phyloP scores from a whole-genome alignment of 2,797 vertebrate genomes.

The Spinibarbus caldwelli region DNA sequence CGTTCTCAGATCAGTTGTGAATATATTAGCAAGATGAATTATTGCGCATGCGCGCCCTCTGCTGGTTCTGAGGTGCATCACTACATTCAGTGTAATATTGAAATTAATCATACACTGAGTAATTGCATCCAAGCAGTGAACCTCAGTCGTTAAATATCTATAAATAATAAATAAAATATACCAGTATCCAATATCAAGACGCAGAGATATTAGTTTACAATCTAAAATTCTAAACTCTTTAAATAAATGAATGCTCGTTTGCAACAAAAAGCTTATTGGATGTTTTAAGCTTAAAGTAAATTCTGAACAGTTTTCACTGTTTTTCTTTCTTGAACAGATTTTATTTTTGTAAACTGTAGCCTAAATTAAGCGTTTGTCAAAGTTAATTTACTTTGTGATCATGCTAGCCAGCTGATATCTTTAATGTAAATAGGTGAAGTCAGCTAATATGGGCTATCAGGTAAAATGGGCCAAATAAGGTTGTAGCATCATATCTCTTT shows the following conservation, averaged over 20 bases:
- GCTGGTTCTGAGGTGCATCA: background rate
- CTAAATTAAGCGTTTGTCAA: background rate
- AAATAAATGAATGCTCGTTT: background rate
- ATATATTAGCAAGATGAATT: background rate
- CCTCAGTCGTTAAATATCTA: background rate
- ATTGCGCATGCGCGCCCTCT: constrained; percentile 13
- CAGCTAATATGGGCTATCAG: no score
- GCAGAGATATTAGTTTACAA: background rate
- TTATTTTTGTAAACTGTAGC: background rate
- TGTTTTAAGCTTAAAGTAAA: no score
- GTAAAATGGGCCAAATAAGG: no score
- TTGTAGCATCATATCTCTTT: no score
- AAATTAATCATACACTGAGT: background rate
- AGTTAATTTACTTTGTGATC: background rate
- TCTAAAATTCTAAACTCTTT: background rate
- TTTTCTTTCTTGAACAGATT: background rate
- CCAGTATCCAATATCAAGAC: background rate
- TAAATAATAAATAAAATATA: background rate
- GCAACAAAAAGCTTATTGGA: background rate
- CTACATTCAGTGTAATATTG: background rate
- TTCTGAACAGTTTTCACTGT: background rate
- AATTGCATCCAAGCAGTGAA: background rate
- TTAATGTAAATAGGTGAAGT: background rate
- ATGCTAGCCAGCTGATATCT: background rate
- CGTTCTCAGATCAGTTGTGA: background rate